A percentile compares a stretch with the other conserved stretches of the same genome.
These are phyloP conservation scores for Nothocercus julius DNA, from an alignment of 2,113 vertebrate species.

Conservation along the genomic window DNA sequence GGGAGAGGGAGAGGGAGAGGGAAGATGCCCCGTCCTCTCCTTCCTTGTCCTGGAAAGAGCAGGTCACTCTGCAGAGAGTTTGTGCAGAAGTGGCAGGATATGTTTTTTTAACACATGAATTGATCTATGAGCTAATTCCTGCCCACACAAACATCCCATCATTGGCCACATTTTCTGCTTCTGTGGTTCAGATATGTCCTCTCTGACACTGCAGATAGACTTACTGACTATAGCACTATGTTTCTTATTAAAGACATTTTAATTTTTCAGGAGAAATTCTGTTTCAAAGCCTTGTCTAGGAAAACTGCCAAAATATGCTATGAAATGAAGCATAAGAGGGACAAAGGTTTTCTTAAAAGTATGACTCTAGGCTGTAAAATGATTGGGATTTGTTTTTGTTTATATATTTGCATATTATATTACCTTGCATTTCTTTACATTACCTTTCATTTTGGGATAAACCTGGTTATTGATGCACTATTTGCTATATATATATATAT, in stretches of 20 bases:
- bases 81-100: neutral
- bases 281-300: neutral
- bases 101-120: neutral
- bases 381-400: fast-evolving
- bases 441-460: neutral
- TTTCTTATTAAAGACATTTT: neutral
- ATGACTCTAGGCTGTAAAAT: neutral
- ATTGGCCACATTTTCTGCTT: neutral
- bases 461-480: neutral
- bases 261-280: neutral
- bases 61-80: neutral
- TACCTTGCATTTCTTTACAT: neutral
- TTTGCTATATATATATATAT: neutral
- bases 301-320: neutral
- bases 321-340: neutral
- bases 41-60: neutral
- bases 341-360: neutral
- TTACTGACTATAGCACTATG: neutral
- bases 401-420: neutral
- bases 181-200: neutral
- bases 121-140: neutral
- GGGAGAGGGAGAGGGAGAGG: no score
- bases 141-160: neutral
- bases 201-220: neutral
- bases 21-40: neutral